A percentile compares a stretch with the other conserved stretches of the same genome.
phyloP scores from a whole-genome alignment of 2,888 invertebrate species.

The Lasioglossum malachurum region DNA sequence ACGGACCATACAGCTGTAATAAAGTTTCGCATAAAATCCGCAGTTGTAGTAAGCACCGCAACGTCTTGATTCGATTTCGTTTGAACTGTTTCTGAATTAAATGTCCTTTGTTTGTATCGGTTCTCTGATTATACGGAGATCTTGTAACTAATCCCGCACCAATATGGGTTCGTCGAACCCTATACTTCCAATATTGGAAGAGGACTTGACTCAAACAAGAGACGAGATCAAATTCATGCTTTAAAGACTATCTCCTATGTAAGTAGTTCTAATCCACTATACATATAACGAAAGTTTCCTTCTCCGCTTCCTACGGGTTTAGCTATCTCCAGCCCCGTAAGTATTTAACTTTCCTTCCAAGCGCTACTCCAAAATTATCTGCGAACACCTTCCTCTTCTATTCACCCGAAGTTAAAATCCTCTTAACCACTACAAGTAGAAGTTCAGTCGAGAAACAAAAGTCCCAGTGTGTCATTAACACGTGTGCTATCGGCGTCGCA shows the following conservation, averaged over 20 bases:
- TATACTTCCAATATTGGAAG: not conserved
- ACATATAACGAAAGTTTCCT: not conserved
- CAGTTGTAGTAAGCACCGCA: no score
- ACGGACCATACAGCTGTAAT: no score
- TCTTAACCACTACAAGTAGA: not conserved
- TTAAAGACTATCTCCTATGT: not conserved
- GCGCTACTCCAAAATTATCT: not conserved
- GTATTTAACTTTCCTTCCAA: not conserved
- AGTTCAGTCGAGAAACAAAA: not conserved
- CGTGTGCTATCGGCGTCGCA: not conserved
- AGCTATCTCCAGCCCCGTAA: not conserved
- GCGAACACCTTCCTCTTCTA: not conserved
- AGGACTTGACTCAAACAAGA: not conserved
- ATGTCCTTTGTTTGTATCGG: not conserved
- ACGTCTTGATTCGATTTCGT: not conserved
- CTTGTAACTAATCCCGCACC: not conserved
- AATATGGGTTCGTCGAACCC: conserved; percentile 1
- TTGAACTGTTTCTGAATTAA: not conserved
- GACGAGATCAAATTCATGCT: not conserved
- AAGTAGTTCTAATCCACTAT: not conserved
- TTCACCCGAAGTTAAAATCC: not conserved
- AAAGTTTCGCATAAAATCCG: not conserved
- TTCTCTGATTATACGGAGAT: not conserved
- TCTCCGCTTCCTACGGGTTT: not conserved
- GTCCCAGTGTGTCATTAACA: not conserved